A percentile compares a stretch with the other conserved stretches of the same genome.
Conservation (phyloP, 2,797 vertebrate genomes). For the Odontamblyopus rebecca region DNA sequence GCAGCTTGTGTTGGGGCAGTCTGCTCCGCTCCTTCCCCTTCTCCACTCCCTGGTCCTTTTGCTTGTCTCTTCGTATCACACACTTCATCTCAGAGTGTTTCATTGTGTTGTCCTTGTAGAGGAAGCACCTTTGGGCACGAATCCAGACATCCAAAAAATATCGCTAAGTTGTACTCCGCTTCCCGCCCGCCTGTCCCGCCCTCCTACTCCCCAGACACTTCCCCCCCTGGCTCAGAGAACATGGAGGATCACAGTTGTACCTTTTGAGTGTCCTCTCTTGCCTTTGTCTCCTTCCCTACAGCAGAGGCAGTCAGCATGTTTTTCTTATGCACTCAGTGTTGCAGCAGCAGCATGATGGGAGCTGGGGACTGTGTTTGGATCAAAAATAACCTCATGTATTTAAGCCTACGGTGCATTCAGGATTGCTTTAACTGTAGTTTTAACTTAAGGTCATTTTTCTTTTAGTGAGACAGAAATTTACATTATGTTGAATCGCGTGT, state of each 20-base stretch:
- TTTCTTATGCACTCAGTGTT: slow-evolving; percentile 51
- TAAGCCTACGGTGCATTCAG: slow-evolving; percentile 30
- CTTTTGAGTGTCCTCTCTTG: slow-evolving; percentile 50
- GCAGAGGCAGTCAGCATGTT: slow-evolving; percentile 54
- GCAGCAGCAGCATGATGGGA: slow-evolving; percentile 48
- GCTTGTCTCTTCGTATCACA: slow-evolving; percentile 54
- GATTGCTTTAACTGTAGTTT: slow-evolving; percentile 25
- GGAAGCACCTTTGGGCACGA: slow-evolving; percentile 56
- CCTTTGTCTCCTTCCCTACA: slow-evolving; percentile 60
- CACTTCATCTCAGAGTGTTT: slow-evolving; percentile 64
- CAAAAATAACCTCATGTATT: slow-evolving; percentile 40
- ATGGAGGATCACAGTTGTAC: slow-evolving; percentile 34
- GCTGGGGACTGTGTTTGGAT: slow-evolving; percentile 44
- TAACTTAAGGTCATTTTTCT: slow-evolving; percentile 5
- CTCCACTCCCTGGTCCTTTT: slow-evolving; percentile 28
- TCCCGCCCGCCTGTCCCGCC: not conserved
- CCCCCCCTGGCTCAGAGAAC: slow-evolving; percentile 52
- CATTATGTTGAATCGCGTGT: not conserved
- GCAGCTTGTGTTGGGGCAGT: slow-evolving; percentile 39
- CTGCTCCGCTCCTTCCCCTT: slow-evolving; percentile 35
- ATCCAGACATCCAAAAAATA: slow-evolving; percentile 59
- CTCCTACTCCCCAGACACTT: not conserved
- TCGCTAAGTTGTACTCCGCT: slow-evolving; percentile 17
- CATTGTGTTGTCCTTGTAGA: slow-evolving; percentile 66
- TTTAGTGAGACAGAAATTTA: not conserved